phyloP scores from a whole-genome alignment of 2,888 invertebrate genomes.

The Iselma pallidipennis region DNA sequence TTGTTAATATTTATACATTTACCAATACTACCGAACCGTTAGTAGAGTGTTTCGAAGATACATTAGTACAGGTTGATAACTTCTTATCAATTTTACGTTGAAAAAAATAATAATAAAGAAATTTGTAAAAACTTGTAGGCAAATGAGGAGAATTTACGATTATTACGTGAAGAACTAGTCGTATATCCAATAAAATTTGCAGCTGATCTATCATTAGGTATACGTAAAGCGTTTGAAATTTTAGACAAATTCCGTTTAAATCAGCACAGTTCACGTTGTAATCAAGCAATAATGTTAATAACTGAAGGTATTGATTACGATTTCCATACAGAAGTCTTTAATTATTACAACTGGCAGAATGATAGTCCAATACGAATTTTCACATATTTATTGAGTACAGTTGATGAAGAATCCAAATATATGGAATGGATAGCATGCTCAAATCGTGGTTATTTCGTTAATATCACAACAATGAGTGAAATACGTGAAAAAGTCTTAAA shows the following conservation, averaged over 20 bases:
- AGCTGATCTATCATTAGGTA: constrained; percentile 46
- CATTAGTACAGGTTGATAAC: constrained; percentile 69
- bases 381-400: constrained; percentile 89
- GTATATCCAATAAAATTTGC: constrained; percentile 41
- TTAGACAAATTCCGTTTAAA: constrained; percentile 56
- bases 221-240: constrained; percentile 83
- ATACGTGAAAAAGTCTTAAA: constrained; percentile 92
- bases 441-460: constrained; percentile 94
- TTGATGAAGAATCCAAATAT: constrained; percentile 81
- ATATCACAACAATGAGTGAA: constrained; percentile 92
- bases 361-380: constrained; percentile 89
- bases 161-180: constrained; percentile 49
- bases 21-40: constrained; percentile 76
- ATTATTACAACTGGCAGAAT: constrained; percentile 74
- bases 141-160: constrained; percentile 53
- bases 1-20: constrained; percentile 95
- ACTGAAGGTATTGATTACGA: constrained; percentile 96
- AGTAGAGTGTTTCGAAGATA: constrained; percentile 87
- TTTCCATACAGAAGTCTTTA: constrained; percentile 82
- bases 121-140: constrained; percentile 48
- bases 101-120: not conserved
- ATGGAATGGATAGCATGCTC: constrained; percentile 98
- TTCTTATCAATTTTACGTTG: constrained; percentile 57
- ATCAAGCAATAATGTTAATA: constrained; percentile 97
- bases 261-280: constrained; percentile 60